Evolutionary conservation across 2,888 invertebrate species (phyloP), one percentile per base, ranked within the genome.

Genomic region (Serripes groenlandicus): DNA sequence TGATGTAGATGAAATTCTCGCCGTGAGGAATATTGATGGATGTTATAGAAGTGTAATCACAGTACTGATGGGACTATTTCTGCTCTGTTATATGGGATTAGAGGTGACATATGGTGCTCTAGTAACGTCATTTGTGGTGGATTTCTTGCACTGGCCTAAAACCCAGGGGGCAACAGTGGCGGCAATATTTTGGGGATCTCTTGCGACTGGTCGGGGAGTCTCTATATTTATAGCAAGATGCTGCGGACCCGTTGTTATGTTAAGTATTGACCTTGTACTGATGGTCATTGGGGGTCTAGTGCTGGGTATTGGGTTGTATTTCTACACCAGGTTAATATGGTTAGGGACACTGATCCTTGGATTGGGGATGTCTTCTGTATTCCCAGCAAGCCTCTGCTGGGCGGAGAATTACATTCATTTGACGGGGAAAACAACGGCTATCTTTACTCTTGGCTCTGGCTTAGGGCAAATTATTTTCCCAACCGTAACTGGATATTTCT

Each of bases 371-470:
- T 95, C 95, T 0, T 95, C 95, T 9, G 93, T 95, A 9, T 95
- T 95, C 80, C 95, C 95, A 7, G 93, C 95, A 0, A 93, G 94
- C 23, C 92, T 95, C n/a, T 91, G 94, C 1, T 95, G 95, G 95
- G 92, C 95, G 2, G 95, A 95, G 83, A 90, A 92, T 28, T 94
- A 95, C 86, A 93, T 95, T 71, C 93, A 93, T 32, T 89, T 95
- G 18, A 94, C 95, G 0, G 95, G 95, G n/a, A 94, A 94, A 83
- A 92, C 94, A 1, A 94, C 95, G 0, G 94, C 95, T 2, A 91
- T 95, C n/a, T 93, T 95, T 75, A 93, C 95, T 7, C 89, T 94
- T 2, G 95, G 95, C 0, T 95, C 94, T 1, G 94, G 95, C 0
- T 79, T 95, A 18, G 95, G 95, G 0, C 94, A 95, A 86, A 95